These are phyloP conservation scores for Torymus tubicola DNA, from an alignment of 2,888 invertebrate species.

Conservation along the genomic window DNA sequence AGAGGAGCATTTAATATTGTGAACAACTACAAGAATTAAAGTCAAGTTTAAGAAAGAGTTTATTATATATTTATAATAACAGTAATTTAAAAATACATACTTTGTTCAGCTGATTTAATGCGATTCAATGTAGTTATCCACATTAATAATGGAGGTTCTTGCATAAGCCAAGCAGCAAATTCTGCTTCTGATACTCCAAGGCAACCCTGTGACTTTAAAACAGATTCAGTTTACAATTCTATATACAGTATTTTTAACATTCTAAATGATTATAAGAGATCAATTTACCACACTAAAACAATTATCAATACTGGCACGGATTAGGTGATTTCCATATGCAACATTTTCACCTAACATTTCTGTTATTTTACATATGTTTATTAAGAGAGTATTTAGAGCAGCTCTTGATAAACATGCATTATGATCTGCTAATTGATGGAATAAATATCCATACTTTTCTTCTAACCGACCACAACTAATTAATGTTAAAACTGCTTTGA, in stretches of 20 bases:
- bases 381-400: slow-evolving; percentile 80
- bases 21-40: slow-evolving; percentile 76
- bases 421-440: slow-evolving; percentile 85
- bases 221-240: background rate
- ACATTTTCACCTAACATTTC: slow-evolving; percentile 81
- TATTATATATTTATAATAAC: background rate
- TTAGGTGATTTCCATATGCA: slow-evolving; percentile 80
- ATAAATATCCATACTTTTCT: slow-evolving; percentile 83
- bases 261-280: slow-evolving; percentile 16
- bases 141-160: slow-evolving; percentile 80
- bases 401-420: slow-evolving; percentile 85
- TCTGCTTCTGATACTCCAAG: slow-evolving; percentile 82
- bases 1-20: slow-evolving; percentile 80
- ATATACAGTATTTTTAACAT: background rate
- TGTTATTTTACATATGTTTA: slow-evolving; percentile 81
- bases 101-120: slow-evolving; percentile 80
- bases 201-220: slow-evolving; percentile 82
- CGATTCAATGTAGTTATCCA: slow-evolving; percentile 84
- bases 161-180: slow-evolving; percentile 85
- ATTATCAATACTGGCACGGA: slow-evolving; percentile 83
- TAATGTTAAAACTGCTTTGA: slow-evolving; percentile 83
- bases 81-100: slow-evolving; percentile 68
- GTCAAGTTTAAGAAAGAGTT: background rate
- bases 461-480: slow-evolving; percentile 82
- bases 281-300: slow-evolving; percentile 83